Evolutionary conservation across 2,797 vertebrate species (phyloP).

Genomic region (Chelon auratus): DNA sequence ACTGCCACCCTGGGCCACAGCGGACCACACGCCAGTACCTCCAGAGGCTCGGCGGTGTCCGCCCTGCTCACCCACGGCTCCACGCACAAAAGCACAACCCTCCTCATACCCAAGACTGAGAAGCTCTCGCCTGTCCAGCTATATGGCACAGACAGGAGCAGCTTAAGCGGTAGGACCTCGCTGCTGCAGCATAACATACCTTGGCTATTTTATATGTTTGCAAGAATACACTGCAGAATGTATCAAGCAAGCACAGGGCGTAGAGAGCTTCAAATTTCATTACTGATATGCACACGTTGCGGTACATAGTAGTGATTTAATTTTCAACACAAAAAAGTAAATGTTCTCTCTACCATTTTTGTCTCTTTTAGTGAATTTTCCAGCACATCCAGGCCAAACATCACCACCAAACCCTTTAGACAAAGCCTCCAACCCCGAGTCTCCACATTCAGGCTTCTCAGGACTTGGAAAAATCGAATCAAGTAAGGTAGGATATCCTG

Average conservation of each 20-base stretch:
- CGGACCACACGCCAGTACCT: conserved; percentile 45
- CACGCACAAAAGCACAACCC: conserved; percentile 54
- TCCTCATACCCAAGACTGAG: conserved; percentile 91
- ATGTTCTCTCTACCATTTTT: conserved; percentile 7
- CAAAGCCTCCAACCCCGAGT: conserved; percentile 72
- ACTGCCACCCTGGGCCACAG: conserved; percentile 44
- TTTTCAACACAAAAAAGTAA: background rate
- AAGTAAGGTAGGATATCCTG: conserved; percentile 85
- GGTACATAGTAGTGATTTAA: background rate
- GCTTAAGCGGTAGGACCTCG: conserved; percentile 69
- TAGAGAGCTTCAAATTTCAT: background rate
- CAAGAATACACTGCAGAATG: background rate
- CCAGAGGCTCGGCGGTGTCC: conserved; percentile 67
- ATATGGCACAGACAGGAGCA: conserved; percentile 81
- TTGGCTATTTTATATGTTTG: background rate
- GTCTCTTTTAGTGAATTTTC: conserved; percentile 80
- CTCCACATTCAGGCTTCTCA: conserved; percentile 69
- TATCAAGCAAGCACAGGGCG: too few species aligned
- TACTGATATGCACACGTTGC: background rate
- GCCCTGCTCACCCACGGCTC: conserved; percentile 73
- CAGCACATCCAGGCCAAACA: conserved; percentile 76
- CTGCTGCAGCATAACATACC: background rate
- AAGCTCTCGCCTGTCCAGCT: conserved; percentile 88
- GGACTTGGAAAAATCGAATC: conserved; percentile 83
- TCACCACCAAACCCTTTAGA: conserved; percentile 74